Evolutionary conservation across 2,888 invertebrate genomes (phyloP).

Genomic region (Microplitis manilae): DNA sequence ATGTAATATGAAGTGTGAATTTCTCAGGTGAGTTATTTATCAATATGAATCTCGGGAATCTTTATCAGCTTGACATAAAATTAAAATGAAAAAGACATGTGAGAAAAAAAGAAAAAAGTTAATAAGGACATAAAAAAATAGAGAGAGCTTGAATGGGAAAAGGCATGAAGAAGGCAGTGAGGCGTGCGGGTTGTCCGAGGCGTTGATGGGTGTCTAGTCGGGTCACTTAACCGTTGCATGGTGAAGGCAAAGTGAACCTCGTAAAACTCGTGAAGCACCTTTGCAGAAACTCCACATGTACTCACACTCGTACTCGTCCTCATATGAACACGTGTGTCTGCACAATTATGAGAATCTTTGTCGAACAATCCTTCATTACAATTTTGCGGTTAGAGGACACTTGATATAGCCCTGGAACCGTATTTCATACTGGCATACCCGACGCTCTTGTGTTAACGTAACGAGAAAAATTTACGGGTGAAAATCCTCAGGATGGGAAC

Average conservation of each 20-base stretch:
- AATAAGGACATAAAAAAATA: neutral
- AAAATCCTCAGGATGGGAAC: constrained; percentile 57
- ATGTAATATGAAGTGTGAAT: neutral
- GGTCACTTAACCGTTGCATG: constrained; percentile 68
- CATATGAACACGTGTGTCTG: neutral
- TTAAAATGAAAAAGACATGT: neutral
- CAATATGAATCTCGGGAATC: neutral
- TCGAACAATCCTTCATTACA: constrained; percentile 1
- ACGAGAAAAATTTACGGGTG: constrained; percentile 58
- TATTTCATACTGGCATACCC: neutral
- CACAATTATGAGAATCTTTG: neutral
- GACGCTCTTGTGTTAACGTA: constrained; percentile 32
- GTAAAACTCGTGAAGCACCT: constrained; percentile 4
- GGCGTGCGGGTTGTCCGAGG: constrained; percentile 53
- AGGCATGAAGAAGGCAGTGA: constrained; percentile 39
- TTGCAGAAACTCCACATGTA: neutral
- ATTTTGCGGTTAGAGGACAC: neutral
- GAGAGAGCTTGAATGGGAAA: constrained; percentile 29
- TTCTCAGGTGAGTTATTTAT: neutral
- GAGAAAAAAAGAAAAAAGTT: constrained; percentile 23
- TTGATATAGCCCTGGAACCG: neutral
- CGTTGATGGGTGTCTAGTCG: constrained; percentile 65
- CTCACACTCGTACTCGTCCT: neutral
- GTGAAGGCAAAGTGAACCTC: constrained; percentile 60
- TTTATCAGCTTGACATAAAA: neutral